Conservation (phyloP, 2,113 vertebrate genomes). For the Tenrec ecaudatus region DNA sequence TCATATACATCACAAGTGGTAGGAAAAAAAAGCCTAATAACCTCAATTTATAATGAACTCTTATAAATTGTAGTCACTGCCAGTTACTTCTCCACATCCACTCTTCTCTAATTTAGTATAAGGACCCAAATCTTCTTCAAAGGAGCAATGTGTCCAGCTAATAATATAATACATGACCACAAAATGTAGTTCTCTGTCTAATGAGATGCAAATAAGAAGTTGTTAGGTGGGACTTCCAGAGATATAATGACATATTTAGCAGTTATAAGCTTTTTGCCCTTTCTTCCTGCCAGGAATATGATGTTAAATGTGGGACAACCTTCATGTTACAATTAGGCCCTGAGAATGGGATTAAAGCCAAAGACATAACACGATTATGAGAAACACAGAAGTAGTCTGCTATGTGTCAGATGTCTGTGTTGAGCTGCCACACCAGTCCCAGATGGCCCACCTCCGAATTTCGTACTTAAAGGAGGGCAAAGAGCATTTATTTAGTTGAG, state of each 20-base stretch:
- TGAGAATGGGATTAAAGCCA: constrained; percentile 17
- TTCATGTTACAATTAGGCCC: not conserved
- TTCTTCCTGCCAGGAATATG: constrained; percentile 1
- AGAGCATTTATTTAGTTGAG: not conserved
- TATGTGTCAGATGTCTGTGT: not conserved
- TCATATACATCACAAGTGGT: too few relatives aligned
- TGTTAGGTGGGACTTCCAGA: not conserved
- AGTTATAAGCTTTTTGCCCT: not conserved
- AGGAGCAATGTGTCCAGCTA: not conserved
- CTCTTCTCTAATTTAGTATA: too few relatives aligned
- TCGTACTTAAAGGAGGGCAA: not conserved
- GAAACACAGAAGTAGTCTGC: not conserved
- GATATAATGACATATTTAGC: not conserved
- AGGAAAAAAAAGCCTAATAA: too few relatives aligned
- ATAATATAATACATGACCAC: not conserved
- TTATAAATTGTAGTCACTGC: too few relatives aligned
- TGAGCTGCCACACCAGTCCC: not conserved
- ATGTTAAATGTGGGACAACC: not conserved
- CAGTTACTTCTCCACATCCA: too few relatives aligned
- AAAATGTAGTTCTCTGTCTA: not conserved
- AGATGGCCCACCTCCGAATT: not conserved
- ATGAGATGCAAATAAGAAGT: not conserved
- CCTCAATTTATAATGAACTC: too few relatives aligned
- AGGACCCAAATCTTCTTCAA: too few relatives aligned
- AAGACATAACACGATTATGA: not conserved